Percentiles rank a stretch among this genome's conserved stretches.
Evolutionary conservation across 2,888 invertebrate genomes (phyloP).

Genomic region (Mesorhabditis sp.): DNA sequence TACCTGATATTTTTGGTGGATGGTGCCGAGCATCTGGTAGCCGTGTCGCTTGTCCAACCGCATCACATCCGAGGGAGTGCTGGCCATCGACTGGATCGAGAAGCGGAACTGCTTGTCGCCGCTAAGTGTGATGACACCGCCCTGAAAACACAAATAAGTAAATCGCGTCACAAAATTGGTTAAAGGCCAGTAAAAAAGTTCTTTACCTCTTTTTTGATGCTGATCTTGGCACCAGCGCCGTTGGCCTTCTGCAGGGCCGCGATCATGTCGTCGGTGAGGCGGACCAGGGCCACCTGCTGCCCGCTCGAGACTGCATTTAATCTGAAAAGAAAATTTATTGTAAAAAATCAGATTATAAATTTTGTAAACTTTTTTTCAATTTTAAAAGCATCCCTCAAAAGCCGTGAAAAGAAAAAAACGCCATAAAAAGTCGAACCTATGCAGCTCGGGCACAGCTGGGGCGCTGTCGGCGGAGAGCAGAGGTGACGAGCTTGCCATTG

Average conservation of each 20-base stretch:
- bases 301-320: neutral
- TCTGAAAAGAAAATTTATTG: neutral
- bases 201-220: constrained; percentile 25
- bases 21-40: constrained; percentile 2
- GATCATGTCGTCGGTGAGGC: constrained; percentile 49
- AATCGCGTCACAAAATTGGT: neutral
- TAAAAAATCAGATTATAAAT: too few relatives aligned
- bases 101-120: constrained; percentile 13
- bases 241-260: constrained; percentile 31
- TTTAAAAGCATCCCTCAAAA: too few relatives aligned
- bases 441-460: neutral
- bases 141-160: constrained; percentile 11
- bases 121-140: constrained; percentile 15
- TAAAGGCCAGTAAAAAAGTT: neutral
- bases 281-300: constrained; percentile 31
- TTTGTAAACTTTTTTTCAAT: too few relatives aligned
- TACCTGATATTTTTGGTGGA: neutral
- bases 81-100: constrained; percentile 12
- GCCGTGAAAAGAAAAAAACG: neutral
- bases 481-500: neutral
- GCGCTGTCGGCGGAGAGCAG: neutral
- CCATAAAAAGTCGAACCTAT: neutral
- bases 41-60: neutral
- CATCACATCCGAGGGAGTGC: constrained; percentile 7
- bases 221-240: constrained; percentile 18